These are phyloP conservation scores for Drosophila suboccidentalis DNA, from an alignment of 2,888 invertebrate genomes.

Conservation along the genomic window DNA sequence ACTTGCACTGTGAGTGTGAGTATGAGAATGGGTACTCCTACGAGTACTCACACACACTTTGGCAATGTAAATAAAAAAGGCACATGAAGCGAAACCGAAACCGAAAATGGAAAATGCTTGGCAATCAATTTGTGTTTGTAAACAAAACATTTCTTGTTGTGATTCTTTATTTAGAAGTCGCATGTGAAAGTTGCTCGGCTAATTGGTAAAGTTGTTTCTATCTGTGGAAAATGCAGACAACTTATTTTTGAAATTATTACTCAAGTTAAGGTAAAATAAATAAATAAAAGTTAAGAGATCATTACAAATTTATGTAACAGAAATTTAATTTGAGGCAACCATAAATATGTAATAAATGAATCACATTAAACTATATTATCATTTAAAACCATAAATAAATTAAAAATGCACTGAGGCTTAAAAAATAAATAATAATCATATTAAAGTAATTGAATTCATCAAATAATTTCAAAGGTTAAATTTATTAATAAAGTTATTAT, in stretches of 20 bases:
- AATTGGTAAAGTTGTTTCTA: slow-evolving; percentile 13
- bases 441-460: too few species aligned
- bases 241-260: neutral
- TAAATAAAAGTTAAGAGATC: neutral
- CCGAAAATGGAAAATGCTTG: slow-evolving; percentile 47
- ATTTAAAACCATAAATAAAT: too few species aligned
- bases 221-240: neutral
- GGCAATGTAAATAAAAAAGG: slow-evolving; percentile 33
- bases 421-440: too few species aligned
- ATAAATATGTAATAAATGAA: neutral
- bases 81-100: slow-evolving; percentile 16
- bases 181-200: slow-evolving; percentile 24
- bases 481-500: neutral
- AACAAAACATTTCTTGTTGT: slow-evolving; percentile 53
- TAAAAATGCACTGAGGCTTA: too few species aligned
- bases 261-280: slow-evolving; percentile 1
- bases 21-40: neutral
- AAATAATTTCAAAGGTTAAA: too few species aligned
- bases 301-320: neutral
- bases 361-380: neutral
- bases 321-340: neutral
- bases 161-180: slow-evolving; percentile 18
- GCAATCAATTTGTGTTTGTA: slow-evolving; percentile 57
- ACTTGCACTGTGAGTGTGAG: neutral
- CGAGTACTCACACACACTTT: slow-evolving; percentile 10